phyloP scores from a whole-genome alignment of 2,888 invertebrate species.

The Corythucha ciliata region DNA sequence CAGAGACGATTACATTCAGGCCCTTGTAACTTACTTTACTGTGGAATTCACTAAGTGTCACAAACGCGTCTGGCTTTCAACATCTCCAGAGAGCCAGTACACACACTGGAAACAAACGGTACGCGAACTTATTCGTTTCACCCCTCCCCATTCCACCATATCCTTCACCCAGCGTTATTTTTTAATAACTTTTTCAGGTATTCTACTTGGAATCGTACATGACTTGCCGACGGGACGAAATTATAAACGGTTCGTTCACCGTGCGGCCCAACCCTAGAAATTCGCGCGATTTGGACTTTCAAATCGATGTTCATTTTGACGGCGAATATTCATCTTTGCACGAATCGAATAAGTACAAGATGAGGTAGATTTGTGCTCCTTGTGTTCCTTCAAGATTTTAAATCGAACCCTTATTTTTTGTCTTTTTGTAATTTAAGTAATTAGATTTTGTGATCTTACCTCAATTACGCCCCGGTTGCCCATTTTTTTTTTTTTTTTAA shows the following conservation, averaged over 20 bases:
- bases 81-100: constrained; percentile 94
- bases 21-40: constrained; percentile 96
- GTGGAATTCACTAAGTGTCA: constrained; percentile 99
- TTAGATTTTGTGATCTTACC: no score
- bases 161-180: not conserved
- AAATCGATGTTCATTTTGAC: constrained; percentile 84
- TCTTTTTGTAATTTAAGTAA: no score
- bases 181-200: constrained; percentile 10
- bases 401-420: no score
- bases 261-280: constrained; percentile 95
- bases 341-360: constrained; percentile 78
- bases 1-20: constrained; percentile 76
- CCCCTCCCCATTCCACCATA: not conserved
- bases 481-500: no score
- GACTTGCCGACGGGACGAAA: constrained; percentile 93
- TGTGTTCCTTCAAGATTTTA: no score
- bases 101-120: constrained; percentile 99
- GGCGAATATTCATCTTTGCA: constrained; percentile 76
- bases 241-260: constrained; percentile 80
- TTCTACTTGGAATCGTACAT: constrained; percentile 49
- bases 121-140: constrained; percentile 44
- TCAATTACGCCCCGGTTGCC: no score
- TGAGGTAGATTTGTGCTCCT: constrained; percentile 57
- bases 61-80: constrained; percentile 95
- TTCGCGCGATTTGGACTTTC: constrained; percentile 94